phyloP scores from a whole-genome alignment of 2,888 invertebrate genomes.

The Acronicta leporina region DNA sequence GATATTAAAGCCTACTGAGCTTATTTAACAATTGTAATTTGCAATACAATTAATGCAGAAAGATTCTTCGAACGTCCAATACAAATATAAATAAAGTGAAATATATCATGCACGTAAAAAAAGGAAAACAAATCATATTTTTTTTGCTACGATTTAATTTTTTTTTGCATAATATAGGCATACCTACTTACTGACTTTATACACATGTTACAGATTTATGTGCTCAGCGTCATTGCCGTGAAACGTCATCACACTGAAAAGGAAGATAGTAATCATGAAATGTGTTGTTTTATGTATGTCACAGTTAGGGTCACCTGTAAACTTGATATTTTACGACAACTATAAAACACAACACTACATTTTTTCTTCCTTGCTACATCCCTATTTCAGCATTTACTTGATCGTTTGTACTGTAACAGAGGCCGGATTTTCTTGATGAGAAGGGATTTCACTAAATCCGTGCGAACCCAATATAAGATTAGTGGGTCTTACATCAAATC shows the following conservation, averaged over 20 bases:
- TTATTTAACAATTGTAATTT: too few relatives aligned
- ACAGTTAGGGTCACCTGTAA: conserved; percentile 26
- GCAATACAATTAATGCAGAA: too few relatives aligned
- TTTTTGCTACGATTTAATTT: too few relatives aligned
- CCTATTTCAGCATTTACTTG: conserved; percentile 27
- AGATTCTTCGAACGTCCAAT: not conserved
- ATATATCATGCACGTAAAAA: too few relatives aligned
- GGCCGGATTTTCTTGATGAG: conserved; percentile 36
- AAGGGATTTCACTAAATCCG: conserved; percentile 45
- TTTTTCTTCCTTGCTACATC: conserved; percentile 7
- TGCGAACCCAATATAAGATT: conserved; percentile 55
- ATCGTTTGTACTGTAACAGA: conserved; percentile 43
- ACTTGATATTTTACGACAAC: conserved; percentile 38
- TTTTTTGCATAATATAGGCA: too few relatives aligned
- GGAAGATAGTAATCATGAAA: conserved; percentile 37
- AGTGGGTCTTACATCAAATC: conserved; percentile 49
- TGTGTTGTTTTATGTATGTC: conserved; percentile 38
- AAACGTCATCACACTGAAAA: conserved; percentile 21
- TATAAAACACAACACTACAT: conserved; percentile 25
- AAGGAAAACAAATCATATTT: too few relatives aligned
- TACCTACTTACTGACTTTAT: conserved; percentile 22
- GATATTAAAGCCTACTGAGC: too few relatives aligned
- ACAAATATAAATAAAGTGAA: conserved; percentile 3
- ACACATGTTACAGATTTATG: conserved; percentile 7
- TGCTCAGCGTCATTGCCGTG: not conserved